phyloP scores from a whole-genome alignment of 2,113 vertebrate genomes.

The Athene noctua region DNA sequence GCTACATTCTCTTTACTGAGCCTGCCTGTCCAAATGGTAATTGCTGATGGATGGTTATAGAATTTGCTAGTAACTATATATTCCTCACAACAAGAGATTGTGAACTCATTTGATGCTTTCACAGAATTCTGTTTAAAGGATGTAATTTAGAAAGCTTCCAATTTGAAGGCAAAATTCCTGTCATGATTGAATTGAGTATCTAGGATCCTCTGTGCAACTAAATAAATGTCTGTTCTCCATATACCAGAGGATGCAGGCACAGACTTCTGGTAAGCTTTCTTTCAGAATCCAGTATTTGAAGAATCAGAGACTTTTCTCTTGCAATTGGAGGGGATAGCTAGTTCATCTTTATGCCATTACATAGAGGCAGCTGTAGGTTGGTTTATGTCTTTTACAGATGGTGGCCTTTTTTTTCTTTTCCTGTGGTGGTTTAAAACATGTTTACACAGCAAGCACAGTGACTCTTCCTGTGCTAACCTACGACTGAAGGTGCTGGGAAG shows the following conservation, averaged over 20 bases:
- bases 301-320: neutral
- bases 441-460: neutral
- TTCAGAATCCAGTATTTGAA: neutral
- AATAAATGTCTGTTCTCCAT: neutral
- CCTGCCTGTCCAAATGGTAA: neutral
- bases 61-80: neutral
- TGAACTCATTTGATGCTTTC: neutral
- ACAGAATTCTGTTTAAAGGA: neutral
- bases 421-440: neutral
- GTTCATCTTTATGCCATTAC: neutral
- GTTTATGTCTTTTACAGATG: neutral
- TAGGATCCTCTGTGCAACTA: neutral
- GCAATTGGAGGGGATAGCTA: neutral
- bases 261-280: neutral
- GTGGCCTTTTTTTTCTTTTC: neutral
- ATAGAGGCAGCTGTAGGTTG: neutral
- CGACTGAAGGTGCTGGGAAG: neutral
- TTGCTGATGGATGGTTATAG: neutral
- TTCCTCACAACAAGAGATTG: neutral
- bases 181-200: neutral
- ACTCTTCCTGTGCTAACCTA: neutral
- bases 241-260: rapidly evolving
- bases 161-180: neutral
- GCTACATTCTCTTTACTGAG: neutral
- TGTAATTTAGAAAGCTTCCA: neutral